These are phyloP conservation scores for Nyctibius grandis DNA, from an alignment of 2,797 vertebrate genomes.

Conservation along the genomic window DNA sequence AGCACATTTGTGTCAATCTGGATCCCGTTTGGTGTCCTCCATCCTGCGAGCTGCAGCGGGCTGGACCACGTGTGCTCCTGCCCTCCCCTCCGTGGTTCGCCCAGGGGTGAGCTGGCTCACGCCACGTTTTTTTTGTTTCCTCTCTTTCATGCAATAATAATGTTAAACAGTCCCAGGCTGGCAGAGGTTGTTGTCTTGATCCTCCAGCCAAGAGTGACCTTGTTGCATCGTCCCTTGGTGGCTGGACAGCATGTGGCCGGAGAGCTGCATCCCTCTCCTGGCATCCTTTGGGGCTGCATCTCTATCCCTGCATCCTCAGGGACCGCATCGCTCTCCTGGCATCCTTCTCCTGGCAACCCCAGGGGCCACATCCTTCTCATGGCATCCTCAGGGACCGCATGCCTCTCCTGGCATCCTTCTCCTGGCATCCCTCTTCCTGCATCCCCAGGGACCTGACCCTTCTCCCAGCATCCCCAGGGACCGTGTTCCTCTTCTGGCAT, in stretches of 20 bases:
- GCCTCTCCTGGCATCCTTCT: background rate
- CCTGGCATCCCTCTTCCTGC: background rate
- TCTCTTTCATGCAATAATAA: background rate
- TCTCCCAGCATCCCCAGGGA: background rate
- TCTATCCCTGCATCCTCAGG: background rate
- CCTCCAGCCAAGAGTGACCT: background rate
- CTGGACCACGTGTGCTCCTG: background rate
- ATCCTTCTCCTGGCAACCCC: background rate
- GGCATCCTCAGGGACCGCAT: too few species aligned
- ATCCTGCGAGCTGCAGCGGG: background rate
- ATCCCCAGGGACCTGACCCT: background rate
- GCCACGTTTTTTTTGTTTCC: background rate
- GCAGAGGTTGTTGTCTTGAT: background rate
- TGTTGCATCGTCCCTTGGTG: background rate
- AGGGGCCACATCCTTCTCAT: too few species aligned
- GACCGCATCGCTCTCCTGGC: background rate
- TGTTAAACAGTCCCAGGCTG: background rate
- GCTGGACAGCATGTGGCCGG: background rate
- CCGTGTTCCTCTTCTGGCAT: fast-evolving
- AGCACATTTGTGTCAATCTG: background rate
- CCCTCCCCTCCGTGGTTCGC: background rate
- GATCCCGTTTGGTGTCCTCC: background rate
- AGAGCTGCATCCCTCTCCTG: background rate
- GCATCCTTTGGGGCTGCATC: background rate
- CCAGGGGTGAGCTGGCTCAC: background rate